These are phyloP conservation scores for Bicyclus anynana DNA, from an alignment of 1,140 invertebrate species.

Conservation along the genomic window DNA sequence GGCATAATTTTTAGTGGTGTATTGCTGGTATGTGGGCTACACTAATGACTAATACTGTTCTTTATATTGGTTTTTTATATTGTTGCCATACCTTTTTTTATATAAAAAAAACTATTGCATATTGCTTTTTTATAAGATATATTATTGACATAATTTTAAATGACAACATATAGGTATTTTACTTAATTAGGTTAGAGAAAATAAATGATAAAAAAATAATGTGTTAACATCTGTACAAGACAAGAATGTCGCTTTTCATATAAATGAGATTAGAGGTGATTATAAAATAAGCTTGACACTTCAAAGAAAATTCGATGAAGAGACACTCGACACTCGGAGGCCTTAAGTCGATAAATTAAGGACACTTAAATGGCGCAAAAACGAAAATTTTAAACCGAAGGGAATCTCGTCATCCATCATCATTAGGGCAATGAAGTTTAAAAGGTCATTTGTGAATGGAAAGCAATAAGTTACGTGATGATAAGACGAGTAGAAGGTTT, in stretches of 20 bases:
- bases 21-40: no score
- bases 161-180: no score
- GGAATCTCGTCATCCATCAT: not conserved
- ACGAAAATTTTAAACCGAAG: not conserved
- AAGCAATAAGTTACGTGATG: no score
- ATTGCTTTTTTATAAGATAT: no score
- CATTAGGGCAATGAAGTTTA: not conserved
- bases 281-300: not conserved
- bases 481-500: no score
- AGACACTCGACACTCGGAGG: not conserved
- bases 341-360: slow-evolving; percentile 3
- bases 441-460: not conserved
- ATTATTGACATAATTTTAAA: no score
- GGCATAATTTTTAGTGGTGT: no score
- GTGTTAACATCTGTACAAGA: not conserved
- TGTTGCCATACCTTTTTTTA: no score
- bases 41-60: no score
- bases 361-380: not conserved
- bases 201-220: not conserved
- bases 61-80: no score
- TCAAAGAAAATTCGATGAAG: not conserved
- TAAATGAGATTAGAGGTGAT: not conserved
- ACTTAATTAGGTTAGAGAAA: no score
- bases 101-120: no score
- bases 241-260: not conserved